Conservation (phyloP, 2,113 vertebrate species). For the Spermophilus dauricus region DNA sequence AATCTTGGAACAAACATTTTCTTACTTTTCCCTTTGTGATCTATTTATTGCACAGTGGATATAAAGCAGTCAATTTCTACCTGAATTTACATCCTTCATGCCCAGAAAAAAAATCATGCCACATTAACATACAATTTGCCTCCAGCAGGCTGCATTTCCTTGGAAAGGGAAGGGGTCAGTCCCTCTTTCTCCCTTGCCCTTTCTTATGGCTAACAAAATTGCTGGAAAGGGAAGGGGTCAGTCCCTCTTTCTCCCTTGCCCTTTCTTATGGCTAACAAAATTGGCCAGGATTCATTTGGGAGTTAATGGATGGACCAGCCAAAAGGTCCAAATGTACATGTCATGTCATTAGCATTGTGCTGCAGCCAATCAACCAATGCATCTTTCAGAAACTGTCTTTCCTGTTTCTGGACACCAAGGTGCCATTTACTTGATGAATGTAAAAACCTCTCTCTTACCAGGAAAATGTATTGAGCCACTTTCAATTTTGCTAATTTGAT, state of each 20-base stretch:
- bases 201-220: not conserved
- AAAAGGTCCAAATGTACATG: not conserved
- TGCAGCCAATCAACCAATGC: not conserved
- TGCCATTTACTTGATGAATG: not conserved
- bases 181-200: not conserved
- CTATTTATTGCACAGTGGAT: not conserved
- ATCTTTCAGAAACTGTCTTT: not conserved
- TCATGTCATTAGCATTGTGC: not conserved
- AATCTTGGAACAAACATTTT: not conserved
- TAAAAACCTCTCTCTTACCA: not conserved
- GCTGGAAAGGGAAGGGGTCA: not conserved
- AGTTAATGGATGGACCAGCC: not conserved
- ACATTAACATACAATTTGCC: not conserved
- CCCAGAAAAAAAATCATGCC: not conserved
- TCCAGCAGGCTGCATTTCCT: not conserved
- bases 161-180: not conserved
- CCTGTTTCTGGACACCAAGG: not conserved
- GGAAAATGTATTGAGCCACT: not conserved
- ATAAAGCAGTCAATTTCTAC: not conserved
- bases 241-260: not conserved
- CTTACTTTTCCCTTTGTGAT: not conserved
- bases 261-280: not conserved
- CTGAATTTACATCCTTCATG: not conserved
- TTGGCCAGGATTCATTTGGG: not conserved
- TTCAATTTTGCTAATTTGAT: constrained; percentile 32